Evolutionary conservation across 2,113 vertebrate species (phyloP).

Genomic region (Macquaria australasica): DNA sequence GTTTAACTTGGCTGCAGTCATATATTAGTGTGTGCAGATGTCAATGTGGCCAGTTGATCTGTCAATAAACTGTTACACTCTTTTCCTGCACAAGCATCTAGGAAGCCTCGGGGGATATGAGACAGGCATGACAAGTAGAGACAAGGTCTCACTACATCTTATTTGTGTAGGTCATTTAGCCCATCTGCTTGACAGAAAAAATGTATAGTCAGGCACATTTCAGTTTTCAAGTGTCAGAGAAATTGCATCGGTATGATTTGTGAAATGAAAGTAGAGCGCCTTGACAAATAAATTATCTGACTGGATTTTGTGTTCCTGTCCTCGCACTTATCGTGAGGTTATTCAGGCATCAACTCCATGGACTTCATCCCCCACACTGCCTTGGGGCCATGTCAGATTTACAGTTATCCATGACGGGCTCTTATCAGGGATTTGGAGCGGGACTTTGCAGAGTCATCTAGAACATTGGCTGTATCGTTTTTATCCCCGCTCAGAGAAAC

Average conservation of each 20-base stretch:
- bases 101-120: constrained; percentile 38
- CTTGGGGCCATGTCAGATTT: constrained; percentile 79
- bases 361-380: constrained; percentile 79
- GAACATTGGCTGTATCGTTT: constrained; percentile 73
- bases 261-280: constrained; percentile 57
- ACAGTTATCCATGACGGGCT: constrained; percentile 74
- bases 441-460: constrained; percentile 79
- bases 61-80: constrained; percentile 68
- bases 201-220: constrained; percentile 62
- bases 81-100: constrained; percentile 42
- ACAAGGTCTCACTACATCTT: constrained; percentile 69
- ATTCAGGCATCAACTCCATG: constrained; percentile 58
- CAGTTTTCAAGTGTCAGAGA: constrained; percentile 68
- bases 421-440: constrained; percentile 79
- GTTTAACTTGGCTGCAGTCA: constrained; percentile 24
- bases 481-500: constrained; percentile 65
- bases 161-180: constrained; percentile 70
- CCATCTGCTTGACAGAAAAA: constrained; percentile 65
- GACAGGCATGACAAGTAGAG: constrained; percentile 65
- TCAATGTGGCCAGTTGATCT: constrained; percentile 61
- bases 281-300: constrained; percentile 76
- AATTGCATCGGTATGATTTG: constrained; percentile 67
- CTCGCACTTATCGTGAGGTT: constrained; percentile 63
- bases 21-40: constrained; percentile 28
- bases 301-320: constrained; percentile 58